Conservation (phyloP, 2,113 vertebrate genomes). For the Clupea harengus region DNA sequence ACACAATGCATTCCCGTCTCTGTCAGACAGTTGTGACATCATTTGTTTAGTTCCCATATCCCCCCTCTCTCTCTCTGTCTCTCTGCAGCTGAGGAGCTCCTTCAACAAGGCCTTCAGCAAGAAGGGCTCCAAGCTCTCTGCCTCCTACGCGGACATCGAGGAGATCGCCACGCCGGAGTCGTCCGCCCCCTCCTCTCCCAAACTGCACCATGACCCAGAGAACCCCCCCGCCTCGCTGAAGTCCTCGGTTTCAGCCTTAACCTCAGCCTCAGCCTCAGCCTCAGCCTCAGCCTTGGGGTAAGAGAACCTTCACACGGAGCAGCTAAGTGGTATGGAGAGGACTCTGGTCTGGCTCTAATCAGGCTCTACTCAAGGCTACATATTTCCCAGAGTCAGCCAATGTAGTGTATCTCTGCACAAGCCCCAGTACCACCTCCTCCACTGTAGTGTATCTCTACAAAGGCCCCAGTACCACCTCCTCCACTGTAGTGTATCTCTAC, state of each 20-base stretch:
- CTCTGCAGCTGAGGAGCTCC: constrained; percentile 86
- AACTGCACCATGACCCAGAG: constrained; percentile 73
- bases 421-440: no score
- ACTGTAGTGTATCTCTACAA: no score
- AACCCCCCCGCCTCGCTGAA: constrained; percentile 73
- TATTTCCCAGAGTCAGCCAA: no score
- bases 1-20: neutral
- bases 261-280: constrained; percentile 66
- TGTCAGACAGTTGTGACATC: no score
- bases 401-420: no score
- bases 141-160: constrained; percentile 92
- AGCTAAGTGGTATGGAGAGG: no score
- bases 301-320: neutral
- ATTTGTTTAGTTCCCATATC: neutral
- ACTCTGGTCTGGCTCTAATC: no score
- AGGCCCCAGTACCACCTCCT: no score
- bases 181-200: constrained; percentile 91
- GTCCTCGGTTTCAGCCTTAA: constrained; percentile 76
- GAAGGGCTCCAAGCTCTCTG: constrained; percentile 86
- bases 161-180: constrained; percentile 94
- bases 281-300: neutral
- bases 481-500: no score
- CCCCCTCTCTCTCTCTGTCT: constrained; percentile 17
- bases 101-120: constrained; percentile 99
- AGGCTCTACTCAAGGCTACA: no score